Evolutionary conservation across 2,888 invertebrate genomes (phyloP), one percentile per base, ranked within the genome.

Genomic region (Chelonus formosanus): DNA sequence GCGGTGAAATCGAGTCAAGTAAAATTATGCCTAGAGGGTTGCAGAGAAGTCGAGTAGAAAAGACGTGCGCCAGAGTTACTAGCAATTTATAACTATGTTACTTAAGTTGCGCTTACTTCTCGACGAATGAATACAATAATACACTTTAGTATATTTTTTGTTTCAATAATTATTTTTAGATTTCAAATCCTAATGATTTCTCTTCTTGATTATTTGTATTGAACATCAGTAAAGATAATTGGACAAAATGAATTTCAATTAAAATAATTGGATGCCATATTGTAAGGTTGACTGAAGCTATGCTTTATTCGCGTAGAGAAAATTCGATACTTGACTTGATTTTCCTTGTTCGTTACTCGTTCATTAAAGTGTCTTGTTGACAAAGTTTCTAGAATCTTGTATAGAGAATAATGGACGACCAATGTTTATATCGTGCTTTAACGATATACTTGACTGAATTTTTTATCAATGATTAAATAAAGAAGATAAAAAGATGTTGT

Each of bases 1-100:
- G 74, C 71, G 67, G 69, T 44, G 63, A 68, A 71, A 71, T 72
- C 69, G 67, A 67, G 70, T 70, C 69, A 59, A 67, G 66, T 57
- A 56, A 68, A 67, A 66, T 71, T 67, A 58, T 63, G 66, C 40
- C 57, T 58, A 65, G 58, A 64, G 68, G 68, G 65, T 55, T 54
- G 34, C 4, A 8, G 62, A 32, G 43, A 63, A 63, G 52, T 56
- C 64, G 52, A 63, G 64, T 43, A 47, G 58, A 56, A 63, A 34
- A 35, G 50, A 34, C 40, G 40, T 35, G 31, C 56, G 10, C 40
- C 7, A 36, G 36, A 63, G 47, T 63, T 56, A 44, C 47, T 50
- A 63, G 55, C 50, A 63, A 63, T 63, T 63, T 63, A 63, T 56
- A 63, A 63, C 63, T 58, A 44, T 58, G 35, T 64, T 64, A 8